Evolutionary conservation across 2,888 invertebrate genomes (phyloP).

Genomic region (Artemia sinica): DNA sequence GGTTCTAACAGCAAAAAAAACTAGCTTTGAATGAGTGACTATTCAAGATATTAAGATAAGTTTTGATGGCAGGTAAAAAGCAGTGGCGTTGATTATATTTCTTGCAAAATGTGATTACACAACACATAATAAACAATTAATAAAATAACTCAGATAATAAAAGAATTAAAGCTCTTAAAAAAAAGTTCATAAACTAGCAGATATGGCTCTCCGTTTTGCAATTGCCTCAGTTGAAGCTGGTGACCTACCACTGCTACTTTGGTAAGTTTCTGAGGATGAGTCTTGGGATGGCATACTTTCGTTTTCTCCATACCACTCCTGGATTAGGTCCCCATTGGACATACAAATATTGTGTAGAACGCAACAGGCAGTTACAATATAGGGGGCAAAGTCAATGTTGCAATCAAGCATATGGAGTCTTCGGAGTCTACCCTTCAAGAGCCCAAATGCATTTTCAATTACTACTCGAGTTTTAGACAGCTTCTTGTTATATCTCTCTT

Average conservation of each 20-base stretch:
- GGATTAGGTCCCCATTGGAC: neutral
- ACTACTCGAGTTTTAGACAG: neutral
- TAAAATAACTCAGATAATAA: neutral
- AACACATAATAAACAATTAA: neutral
- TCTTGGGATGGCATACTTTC: no score
- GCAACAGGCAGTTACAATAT: neutral
- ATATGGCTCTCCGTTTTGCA: no score
- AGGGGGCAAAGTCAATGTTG: neutral
- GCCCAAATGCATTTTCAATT: neutral
- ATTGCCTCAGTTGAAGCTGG: no score
- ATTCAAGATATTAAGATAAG: no score
- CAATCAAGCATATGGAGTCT: neutral
- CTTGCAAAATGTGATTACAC: neutral
- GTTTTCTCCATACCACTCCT: neutral
- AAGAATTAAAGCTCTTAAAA: neutral
- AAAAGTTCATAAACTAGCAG: no score
- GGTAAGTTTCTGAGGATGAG: no score
- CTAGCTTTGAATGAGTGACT: no score
- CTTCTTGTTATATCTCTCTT: neutral
- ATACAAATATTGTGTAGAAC: constrained; percentile 5
- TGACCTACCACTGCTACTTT: no score
- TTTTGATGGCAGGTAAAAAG: no score
- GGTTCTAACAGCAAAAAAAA: no score
- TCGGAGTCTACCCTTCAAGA: neutral
- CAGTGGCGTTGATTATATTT: no score